phyloP scores from a whole-genome alignment of 2,113 vertebrate species.

The Psilopogon haemacephalus region DNA sequence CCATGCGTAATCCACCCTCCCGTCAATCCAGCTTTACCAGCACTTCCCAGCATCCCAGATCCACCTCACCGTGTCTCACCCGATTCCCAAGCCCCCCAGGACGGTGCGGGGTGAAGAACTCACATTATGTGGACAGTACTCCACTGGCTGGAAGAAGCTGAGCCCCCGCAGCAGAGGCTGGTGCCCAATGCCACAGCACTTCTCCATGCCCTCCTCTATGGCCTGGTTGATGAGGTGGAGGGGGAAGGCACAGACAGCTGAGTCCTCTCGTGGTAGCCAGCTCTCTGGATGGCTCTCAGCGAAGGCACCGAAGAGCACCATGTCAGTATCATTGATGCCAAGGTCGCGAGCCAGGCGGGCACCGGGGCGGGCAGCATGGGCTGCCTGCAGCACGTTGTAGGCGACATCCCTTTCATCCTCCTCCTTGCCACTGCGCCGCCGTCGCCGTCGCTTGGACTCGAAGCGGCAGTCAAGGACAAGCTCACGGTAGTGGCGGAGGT shows the following conservation, averaged over 20 bases:
- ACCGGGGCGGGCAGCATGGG: conserved; percentile 81
- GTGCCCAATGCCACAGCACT: conserved; percentile 76
- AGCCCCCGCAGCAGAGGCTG: conserved; percentile 81
- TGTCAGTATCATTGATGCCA: conserved; percentile 72
- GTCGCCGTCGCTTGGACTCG: conserved; percentile 83
- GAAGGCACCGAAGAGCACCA: conserved; percentile 88
- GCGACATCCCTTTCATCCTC: conserved; percentile 57
- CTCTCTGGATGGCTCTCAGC: conserved; percentile 66
- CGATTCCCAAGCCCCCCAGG: fast-evolving
- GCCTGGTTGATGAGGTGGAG: conserved; percentile 79
- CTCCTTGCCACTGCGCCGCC: not conserved
- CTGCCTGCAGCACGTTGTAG: conserved; percentile 88
- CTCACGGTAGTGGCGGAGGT: conserved; percentile 86
- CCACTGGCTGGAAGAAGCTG: conserved; percentile 83
- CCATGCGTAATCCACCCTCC: not conserved
- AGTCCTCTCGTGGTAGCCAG: conserved; percentile 60
- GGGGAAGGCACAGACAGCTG: conserved; percentile 90
- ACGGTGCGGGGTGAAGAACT: not conserved
- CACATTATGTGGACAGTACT: conserved; percentile 89
- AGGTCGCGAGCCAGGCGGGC: conserved; percentile 83
- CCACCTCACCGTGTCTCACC: not conserved
- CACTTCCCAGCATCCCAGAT: not conserved
- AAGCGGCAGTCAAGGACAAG: conserved; percentile 87
- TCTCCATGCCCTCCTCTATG: conserved; percentile 83
- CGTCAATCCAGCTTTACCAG: fast-evolving